These are phyloP conservation scores for Eueremaeus valkanovi DNA, from an alignment of 2,888 invertebrate genomes.

Conservation along the genomic window DNA sequence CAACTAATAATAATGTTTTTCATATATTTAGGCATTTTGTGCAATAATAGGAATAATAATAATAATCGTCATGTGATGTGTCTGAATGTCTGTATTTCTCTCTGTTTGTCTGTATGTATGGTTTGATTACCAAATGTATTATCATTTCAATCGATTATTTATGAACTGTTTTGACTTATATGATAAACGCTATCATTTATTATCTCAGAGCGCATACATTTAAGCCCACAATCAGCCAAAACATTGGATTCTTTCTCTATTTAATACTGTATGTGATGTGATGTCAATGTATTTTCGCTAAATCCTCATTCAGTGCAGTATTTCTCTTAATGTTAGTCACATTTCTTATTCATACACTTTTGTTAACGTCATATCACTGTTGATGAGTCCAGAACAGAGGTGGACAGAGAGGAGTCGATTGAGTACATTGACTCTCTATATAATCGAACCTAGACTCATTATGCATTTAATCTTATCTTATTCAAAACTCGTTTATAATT, in stretches of 20 bases:
- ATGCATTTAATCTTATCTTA: too few species aligned
- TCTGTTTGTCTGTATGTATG: neutral
- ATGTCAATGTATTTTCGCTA: neutral
- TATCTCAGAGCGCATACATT: conserved; percentile 15
- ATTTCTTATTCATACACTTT: too few species aligned
- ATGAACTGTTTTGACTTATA: conserved; percentile 28
- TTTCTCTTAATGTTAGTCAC: too few species aligned
- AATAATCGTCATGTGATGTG: neutral
- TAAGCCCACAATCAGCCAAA: neutral
- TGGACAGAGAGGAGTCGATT: too few species aligned
- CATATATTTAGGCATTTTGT: neutral
- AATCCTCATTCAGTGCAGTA: too few species aligned
- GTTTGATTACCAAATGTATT: conserved; percentile 30
- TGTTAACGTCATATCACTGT: too few species aligned
- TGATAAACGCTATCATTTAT: conserved; percentile 25
- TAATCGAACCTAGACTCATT: too few species aligned
- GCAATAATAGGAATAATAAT: neutral
- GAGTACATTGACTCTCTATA: too few species aligned
- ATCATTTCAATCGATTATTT: conserved; percentile 29
- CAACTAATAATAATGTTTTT: neutral
- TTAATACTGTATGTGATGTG: too few species aligned
- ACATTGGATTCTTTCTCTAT: neutral
- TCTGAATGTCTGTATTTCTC: neutral
- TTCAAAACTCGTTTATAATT: too few species aligned
- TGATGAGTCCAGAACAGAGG: too few species aligned